Evolutionary conservation across 2,113 vertebrate species (phyloP), one percentile per base, ranked within the genome.

Genomic region (Cyanistes caeruleus): DNA sequence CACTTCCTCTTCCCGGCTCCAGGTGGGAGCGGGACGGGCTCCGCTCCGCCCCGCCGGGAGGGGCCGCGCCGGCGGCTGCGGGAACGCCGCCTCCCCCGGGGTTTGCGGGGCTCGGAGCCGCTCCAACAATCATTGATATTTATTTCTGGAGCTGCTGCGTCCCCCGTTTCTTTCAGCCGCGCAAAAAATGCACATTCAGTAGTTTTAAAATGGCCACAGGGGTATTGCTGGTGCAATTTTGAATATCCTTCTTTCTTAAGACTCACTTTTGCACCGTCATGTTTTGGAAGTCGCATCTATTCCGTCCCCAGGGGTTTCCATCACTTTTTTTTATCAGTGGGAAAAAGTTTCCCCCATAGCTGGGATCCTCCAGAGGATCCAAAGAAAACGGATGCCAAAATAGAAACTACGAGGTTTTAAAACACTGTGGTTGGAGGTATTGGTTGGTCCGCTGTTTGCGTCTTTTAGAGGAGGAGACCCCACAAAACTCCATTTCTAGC

Each of bases 1-100:
- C 96, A 92, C 86, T 98, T 96, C 98, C 97, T 96, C 97, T 94
- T 96, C 95, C 94, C 91, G 95, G 93, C 92, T 94, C 92, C 93
- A 94, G 97, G 95, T 96, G 95, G 96, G 95, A 93, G 7, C 13
- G 16, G 77, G 85, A 33, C 10, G 15, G 10, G 76, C 39, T 23
- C 15, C 16, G 68, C 90, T 52, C 84, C 84, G 76, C 93, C 81
- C 77, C 46, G 37, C 5, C 55, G 31, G 65, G 86, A 58, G 77
- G 60, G 44, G 52, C 64, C 13, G 37, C 9, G 14, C 35, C 5
- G 35, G 15, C 22, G 27, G 52, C 41, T 15, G 21, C 15, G 35
- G 75, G 13, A 20, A 2, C 11, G 5, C 19, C 28, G 23, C 74
- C 33, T 33, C 1, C 7, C 1, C 4, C 7, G 18, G 23, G 20